These are phyloP conservation scores for Crenichthys baileyi DNA, from an alignment of 2,797 vertebrate species.

Conservation along the genomic window DNA sequence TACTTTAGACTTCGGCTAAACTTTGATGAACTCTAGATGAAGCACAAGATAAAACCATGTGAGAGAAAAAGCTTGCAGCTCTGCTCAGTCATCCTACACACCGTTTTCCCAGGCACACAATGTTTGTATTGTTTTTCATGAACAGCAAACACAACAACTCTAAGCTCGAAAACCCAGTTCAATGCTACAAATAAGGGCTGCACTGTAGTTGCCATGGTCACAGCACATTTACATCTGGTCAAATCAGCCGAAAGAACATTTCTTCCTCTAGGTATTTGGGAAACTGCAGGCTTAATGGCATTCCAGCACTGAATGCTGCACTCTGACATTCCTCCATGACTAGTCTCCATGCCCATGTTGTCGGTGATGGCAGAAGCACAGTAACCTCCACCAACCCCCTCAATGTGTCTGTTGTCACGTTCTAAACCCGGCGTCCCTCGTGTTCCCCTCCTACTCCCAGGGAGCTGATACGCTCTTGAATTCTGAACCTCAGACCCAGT, in stretches of 20 bases:
- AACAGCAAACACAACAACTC: slow-evolving; percentile 42
- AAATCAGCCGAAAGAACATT: slow-evolving; percentile 22
- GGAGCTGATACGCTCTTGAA: slow-evolving; percentile 24
- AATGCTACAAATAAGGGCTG: slow-evolving; percentile 40
- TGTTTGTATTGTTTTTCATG: slow-evolving; percentile 54
- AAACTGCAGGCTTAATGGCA: slow-evolving; percentile 16
- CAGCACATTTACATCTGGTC: slow-evolving; percentile 34
- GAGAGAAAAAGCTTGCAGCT: slow-evolving; percentile 23
- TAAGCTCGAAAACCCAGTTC: slow-evolving; percentile 45
- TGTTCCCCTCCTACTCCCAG: slow-evolving; percentile 42
- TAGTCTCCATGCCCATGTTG: slow-evolving; percentile 38
- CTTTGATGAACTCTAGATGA: neutral
- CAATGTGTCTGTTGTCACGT: slow-evolving; percentile 57
- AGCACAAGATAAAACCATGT: slow-evolving; percentile 24
- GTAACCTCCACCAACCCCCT: slow-evolving; percentile 50
- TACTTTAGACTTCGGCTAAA: neutral
- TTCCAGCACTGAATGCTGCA: slow-evolving; percentile 25
- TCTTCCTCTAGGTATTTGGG: slow-evolving; percentile 9
- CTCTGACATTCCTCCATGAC: slow-evolving; percentile 48
- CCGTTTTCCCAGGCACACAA: slow-evolving; percentile 42
- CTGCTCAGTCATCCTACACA: slow-evolving; percentile 19
- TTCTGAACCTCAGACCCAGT: neutral
- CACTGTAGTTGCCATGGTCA: slow-evolving; percentile 37
- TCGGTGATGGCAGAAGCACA: slow-evolving; percentile 44
- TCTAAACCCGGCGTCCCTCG: slow-evolving; percentile 42